Evolutionary conservation across 2,888 invertebrate genomes (phyloP).

Genomic region (Drosophila rellima): DNA sequence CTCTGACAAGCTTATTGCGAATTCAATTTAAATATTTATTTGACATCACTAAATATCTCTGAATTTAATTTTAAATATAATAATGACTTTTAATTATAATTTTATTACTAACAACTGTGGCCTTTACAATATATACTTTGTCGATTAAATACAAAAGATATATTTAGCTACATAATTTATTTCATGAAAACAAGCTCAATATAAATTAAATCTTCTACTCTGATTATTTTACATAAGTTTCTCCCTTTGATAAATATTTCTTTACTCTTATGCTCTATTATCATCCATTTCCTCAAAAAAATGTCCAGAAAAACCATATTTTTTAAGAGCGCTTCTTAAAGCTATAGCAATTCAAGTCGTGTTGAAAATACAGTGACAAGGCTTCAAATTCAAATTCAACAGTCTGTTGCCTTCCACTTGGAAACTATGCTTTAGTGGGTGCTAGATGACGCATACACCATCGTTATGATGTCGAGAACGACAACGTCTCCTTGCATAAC

Average conservation of each 20-base stretch:
- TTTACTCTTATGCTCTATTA: neutral
- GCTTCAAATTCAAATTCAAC: slow-evolving; percentile 47
- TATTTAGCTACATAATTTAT: too few relatives aligned
- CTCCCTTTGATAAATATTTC: neutral
- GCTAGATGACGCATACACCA: slow-evolving; percentile 74
- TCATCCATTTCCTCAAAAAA: too few relatives aligned
- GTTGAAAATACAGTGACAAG: slow-evolving; percentile 37
- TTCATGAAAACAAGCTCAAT: too few relatives aligned
- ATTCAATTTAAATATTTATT: too few relatives aligned
- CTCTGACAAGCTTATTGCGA: too few relatives aligned
- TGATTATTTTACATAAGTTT: neutral
- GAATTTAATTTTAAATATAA: too few relatives aligned
- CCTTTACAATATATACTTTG: too few relatives aligned
- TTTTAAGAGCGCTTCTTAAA: slow-evolving; percentile 3
- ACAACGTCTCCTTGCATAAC: slow-evolving; percentile 18
- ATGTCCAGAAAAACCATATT: neutral
- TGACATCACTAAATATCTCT: too few relatives aligned
- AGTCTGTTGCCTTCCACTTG: slow-evolving; percentile 68
- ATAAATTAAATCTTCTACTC: too few relatives aligned
- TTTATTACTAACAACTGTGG: too few relatives aligned
- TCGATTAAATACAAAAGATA: too few relatives aligned
- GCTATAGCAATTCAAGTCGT: slow-evolving; percentile 27
- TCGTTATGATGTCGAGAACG: slow-evolving; percentile 60
- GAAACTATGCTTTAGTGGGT: slow-evolving; percentile 78
- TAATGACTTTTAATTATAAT: too few relatives aligned